Conservation (phyloP, 2,113 vertebrate species). For the Rhipidura dahli region DNA sequence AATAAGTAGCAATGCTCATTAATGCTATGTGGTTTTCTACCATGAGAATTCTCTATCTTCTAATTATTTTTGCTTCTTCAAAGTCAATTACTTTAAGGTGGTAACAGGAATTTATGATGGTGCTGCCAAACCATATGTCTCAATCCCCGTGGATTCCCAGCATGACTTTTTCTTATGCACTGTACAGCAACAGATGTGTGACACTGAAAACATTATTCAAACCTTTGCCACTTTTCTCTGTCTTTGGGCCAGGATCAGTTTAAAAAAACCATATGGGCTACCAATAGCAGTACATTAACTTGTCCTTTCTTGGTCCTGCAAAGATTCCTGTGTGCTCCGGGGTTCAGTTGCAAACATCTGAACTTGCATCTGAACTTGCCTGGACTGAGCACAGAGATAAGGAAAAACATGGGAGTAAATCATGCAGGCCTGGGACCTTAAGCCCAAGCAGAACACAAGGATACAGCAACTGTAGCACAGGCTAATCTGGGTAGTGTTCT, state of each 20-base stretch:
- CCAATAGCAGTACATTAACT: background rate
- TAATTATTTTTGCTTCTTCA: conserved; percentile 36
- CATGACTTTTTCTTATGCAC: background rate
- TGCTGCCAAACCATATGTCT: conserved; percentile 12
- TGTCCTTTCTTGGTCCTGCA: background rate
- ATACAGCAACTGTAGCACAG: background rate
- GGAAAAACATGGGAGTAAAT: background rate
- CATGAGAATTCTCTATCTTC: background rate
- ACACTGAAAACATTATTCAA: conserved; percentile 28
- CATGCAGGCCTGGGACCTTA: background rate
- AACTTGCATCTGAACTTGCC: background rate
- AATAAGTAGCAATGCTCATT: background rate
- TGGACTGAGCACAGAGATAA: background rate
- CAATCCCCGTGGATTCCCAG: background rate
- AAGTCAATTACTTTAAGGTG: conserved; percentile 14
- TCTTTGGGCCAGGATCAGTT: background rate
- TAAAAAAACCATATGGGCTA: background rate
- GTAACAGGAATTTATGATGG: background rate
- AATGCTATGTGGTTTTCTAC: background rate
- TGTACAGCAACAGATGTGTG: conserved; percentile 39
- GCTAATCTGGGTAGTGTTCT: background rate
- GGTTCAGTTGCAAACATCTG: background rate
- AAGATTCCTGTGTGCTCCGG: background rate
- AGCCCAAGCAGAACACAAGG: background rate
- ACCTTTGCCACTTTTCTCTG: background rate